These are phyloP conservation scores for Ochlodes sylvanus DNA, from an alignment of 2,888 invertebrate genomes.

Conservation along the genomic window DNA sequence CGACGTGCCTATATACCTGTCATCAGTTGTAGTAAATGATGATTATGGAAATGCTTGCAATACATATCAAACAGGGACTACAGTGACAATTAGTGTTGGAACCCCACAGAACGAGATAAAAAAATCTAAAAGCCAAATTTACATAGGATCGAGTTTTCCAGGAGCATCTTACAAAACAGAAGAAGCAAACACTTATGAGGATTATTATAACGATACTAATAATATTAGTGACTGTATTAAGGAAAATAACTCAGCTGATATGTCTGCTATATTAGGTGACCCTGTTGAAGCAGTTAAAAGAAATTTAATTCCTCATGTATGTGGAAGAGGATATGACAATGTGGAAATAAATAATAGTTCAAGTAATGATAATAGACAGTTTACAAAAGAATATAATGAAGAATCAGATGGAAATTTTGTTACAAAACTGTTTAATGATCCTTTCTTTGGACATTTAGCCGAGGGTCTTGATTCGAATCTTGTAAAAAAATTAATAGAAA, in stretches of 20 bases:
- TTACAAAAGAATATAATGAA: conserved; percentile 28
- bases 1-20: conserved; percentile 89
- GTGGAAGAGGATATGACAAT: conserved; percentile 84
- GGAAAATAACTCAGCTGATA: conserved; percentile 59
- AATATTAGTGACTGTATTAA: conserved; percentile 47
- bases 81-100: conserved; percentile 86
- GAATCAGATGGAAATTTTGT: conserved; percentile 76
- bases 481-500: conserved; percentile 87
- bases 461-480: conserved; percentile 86
- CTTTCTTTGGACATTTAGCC: conserved; percentile 86
- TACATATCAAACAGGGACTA: conserved; percentile 83
- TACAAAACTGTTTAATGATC: conserved; percentile 86
- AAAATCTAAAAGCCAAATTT: conserved; percentile 81
- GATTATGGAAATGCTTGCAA: conserved; percentile 72
- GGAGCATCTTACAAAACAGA: conserved; percentile 55
- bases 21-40: conserved; percentile 89
- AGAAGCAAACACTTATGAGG: conserved; percentile 73
- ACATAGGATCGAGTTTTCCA: conserved; percentile 74
- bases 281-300: conserved; percentile 91
- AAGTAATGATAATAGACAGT: conserved; percentile 42
- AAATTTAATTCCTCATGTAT: conserved; percentile 91
- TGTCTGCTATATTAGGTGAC: conserved; percentile 86
- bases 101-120: conserved; percentile 75
- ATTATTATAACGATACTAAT: conserved; percentile 65
- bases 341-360: conserved; percentile 42